Evolutionary conservation across 2,797 vertebrate genomes (phyloP), one percentile per base, ranked within the genome.

Genomic region (Echeneis naucrates): DNA sequence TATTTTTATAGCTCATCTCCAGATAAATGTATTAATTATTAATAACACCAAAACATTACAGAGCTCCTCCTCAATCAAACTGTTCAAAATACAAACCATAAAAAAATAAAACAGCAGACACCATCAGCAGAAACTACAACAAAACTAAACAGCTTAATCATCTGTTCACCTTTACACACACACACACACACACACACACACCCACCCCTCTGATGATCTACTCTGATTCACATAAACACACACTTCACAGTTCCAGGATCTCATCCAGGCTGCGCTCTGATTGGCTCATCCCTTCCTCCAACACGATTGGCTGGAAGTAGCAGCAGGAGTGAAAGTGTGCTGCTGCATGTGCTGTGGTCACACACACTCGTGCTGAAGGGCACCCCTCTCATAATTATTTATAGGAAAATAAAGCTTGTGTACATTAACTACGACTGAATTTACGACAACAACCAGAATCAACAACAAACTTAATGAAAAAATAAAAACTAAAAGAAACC

Each of bases 301-400:
- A 42, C 11, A n/a, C 13, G 1, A 66, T 56, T 74, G 71, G 71
- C 38, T 19, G 27, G 1, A 3, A 21, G 37, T 0, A 5, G 47
- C 45, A 32, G 45, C 3, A 13, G 16, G 13, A 45, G 59, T 47
- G 44, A 30, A 62, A 55, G 17, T 71, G 58, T 54, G 32, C 53
- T 24, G 57, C 57, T 26, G 48, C 69, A 63, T 63, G 69, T 72
- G 69, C 51, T 35, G 23, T 8, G 1, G 32, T 40, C 32, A 52
- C 33, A 44, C 40, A 37, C 48, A 61, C 50, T 37, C n/a, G 67
- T 19, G 30, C 6, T 3, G 30, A 30, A 30, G 6, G 30, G 30
- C 30, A 30, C 30, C 30, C 30, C 30, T 30, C 30, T 30, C n/a
- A n/a, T n/a, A n/a, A n/a, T n/a, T n/a, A n/a, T n/a, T n/a, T n/a